phyloP scores from a whole-genome alignment of 2,113 vertebrate species.

The Agelaius tricolor region DNA sequence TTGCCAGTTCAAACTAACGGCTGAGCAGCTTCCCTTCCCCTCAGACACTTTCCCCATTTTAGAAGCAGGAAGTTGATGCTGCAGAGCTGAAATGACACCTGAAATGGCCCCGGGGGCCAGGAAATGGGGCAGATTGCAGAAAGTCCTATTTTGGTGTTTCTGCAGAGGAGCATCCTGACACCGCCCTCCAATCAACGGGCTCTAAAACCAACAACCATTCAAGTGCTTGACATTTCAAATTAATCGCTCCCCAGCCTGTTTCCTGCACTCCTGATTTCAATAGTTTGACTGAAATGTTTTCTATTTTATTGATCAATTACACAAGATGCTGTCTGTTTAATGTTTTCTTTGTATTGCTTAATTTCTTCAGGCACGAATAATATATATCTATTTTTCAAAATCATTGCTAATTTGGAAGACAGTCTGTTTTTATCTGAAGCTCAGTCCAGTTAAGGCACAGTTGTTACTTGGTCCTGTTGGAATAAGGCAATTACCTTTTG shows the following conservation, averaged over 20 bases:
- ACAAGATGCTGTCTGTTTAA: neutral
- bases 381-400: neutral
- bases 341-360: neutral
- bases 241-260: neutral
- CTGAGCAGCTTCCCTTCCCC: neutral
- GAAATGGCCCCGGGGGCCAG: slow-evolving; percentile 65
- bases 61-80: slow-evolving; percentile 61
- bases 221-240: neutral
- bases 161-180: slow-evolving; percentile 45
- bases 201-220: neutral
- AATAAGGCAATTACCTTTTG: neutral
- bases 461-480: neutral
- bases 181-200: neutral
- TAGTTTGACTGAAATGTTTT: neutral
- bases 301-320: neutral
- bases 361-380: neutral
- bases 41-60: neutral
- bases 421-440: neutral
- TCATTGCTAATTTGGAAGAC: neutral
- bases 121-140: slow-evolving; percentile 48
- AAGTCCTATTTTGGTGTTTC: neutral
- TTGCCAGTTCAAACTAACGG: neutral
- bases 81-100: slow-evolving; percentile 32
- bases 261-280: neutral
- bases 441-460: neutral